Evolutionary conservation across 2,797 vertebrate species (phyloP).

Genomic region (Alca torda): DNA sequence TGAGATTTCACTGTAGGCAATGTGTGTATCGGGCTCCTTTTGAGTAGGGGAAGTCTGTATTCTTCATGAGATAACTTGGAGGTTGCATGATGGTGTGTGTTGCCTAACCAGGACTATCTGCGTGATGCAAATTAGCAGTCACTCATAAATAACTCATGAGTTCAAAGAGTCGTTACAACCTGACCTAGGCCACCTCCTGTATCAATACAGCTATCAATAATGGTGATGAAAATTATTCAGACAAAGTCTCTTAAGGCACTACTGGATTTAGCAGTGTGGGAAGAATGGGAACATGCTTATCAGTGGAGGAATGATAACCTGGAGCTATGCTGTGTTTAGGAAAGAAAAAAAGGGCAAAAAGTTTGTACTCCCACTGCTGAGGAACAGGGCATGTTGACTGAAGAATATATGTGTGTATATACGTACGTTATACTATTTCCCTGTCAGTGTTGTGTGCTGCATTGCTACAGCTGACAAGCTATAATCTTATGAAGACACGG

Average conservation of each 20-base stretch:
- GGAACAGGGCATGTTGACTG: neutral
- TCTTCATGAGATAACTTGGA: neutral
- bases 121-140: neutral
- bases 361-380: neutral
- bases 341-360: neutral
- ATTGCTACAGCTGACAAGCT: neutral
- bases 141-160: constrained; percentile 23
- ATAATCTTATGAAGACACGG: neutral
- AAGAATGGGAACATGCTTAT: neutral
- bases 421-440: neutral
- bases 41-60: neutral
- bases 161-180: constrained; percentile 3
- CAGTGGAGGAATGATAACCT: neutral
- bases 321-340: neutral
- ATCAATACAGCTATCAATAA: constrained; percentile 48
- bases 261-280: neutral
- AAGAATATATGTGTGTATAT: neutral
- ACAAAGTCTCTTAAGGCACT: constrained; percentile 16
- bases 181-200: neutral
- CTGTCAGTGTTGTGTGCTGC: neutral
- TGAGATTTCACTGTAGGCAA: neutral
- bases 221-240: constrained; percentile 5
- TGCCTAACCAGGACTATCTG: neutral
- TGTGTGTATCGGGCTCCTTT: neutral
- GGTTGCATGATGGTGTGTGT: neutral